Conservation (phyloP, 2,888 invertebrate genomes). For the Hermaeophaga mercurialis region DNA sequence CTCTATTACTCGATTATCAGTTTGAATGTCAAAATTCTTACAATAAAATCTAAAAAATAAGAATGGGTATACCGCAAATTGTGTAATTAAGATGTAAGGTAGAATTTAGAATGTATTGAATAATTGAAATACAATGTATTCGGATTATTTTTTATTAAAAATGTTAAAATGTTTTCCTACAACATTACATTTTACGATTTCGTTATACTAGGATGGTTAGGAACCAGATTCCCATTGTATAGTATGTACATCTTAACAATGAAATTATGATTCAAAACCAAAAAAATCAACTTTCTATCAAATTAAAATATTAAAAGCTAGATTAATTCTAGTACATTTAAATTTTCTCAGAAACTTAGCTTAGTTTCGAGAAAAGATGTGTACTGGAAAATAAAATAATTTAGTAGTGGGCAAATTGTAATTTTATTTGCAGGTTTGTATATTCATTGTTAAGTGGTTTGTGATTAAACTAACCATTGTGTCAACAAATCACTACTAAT, state of each 20-base stretch:
- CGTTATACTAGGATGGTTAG: too few species aligned
- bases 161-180: too few species aligned
- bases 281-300: constrained; percentile 12
- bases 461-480: not conserved
- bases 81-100: too few species aligned
- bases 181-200: too few species aligned
- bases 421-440: not conserved
- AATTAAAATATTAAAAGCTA: constrained; percentile 13
- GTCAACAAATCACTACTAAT: constrained; percentile 4
- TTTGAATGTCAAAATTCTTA: too few species aligned
- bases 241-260: constrained; percentile 48
- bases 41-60: too few species aligned
- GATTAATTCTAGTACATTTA: constrained; percentile 10
- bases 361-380: constrained; percentile 36
- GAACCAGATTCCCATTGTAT: constrained; percentile 53
- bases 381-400: constrained; percentile 12
- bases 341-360: constrained; percentile 36
- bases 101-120: too few species aligned
- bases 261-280: constrained; percentile 56
- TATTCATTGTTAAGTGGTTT: not conserved
- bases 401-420: not conserved
- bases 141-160: too few species aligned
- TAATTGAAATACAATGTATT: too few species aligned
- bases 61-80: too few species aligned
- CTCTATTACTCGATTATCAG: too few species aligned